A percentile compares a stretch with the other conserved stretches of the same genome.
Evolutionary conservation across 2,888 invertebrate species (phyloP).

Genomic region (Ypsolopha sequella): DNA sequence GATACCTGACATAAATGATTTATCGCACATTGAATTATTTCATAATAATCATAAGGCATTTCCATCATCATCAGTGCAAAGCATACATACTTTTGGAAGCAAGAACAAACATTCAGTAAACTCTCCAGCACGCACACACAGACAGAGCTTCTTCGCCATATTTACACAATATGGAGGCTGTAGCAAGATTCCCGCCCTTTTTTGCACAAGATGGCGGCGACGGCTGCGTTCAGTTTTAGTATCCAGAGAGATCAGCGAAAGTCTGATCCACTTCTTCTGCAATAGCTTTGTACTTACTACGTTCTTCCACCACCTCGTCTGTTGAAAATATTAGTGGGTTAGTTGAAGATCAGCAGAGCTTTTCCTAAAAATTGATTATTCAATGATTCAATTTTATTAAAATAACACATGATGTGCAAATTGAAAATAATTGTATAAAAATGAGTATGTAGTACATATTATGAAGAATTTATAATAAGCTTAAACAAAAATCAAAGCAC

Average conservation of each 20-base stretch:
- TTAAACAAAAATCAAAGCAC: too few relatives aligned
- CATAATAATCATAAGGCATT: neutral
- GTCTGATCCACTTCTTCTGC: conserved; percentile 98
- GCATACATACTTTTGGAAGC: conserved; percentile 4
- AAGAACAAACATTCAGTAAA: conserved; percentile 2
- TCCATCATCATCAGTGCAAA: neutral
- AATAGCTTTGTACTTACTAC: conserved; percentile 98
- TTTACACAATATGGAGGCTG: conserved; percentile 26
- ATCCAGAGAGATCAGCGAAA: conserved; percentile 94
- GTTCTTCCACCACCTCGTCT: conserved; percentile 91
- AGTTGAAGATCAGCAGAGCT: conserved; percentile 11
- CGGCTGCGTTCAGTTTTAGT: conserved; percentile 62
- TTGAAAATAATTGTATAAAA: too few relatives aligned
- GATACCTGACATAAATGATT: too few relatives aligned
- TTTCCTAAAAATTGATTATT: too few relatives aligned
- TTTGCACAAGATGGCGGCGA: conserved; percentile 26
- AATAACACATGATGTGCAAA: too few relatives aligned
- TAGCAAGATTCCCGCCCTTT: conserved; percentile 16
- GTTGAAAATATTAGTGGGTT: conserved; percentile 44
- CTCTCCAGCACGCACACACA: neutral
- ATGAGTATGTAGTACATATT: too few relatives aligned
- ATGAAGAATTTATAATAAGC: too few relatives aligned
- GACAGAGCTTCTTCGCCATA: conserved; percentile 14
- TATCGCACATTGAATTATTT: too few relatives aligned
- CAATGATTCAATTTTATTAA: too few relatives aligned